Evolutionary conservation across 2,113 vertebrate genomes (phyloP), one percentile per base, ranked within the genome.

Genomic region (Peromyscus leucopus): DNA sequence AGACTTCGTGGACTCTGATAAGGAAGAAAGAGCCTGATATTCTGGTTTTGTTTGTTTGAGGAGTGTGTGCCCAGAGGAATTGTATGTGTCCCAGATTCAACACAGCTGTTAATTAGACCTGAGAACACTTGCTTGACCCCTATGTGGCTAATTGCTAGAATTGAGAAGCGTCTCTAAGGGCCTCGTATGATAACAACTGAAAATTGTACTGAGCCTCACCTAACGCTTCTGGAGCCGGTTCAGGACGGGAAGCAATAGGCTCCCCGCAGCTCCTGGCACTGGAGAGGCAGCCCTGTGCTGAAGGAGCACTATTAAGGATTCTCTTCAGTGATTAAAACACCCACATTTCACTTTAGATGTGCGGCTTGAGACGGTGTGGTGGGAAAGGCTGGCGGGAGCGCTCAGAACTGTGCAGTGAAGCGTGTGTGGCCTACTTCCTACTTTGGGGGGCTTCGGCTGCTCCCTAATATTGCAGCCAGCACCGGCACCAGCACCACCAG

Each of bases 91-190:
- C 98, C 97, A 98, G 98, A 98, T 98, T 98, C 97, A 97, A 96
- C 97, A 97, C 97, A 98, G 98, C 98, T 98, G 98, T 97, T 98
- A 98, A 98, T 98, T 98, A 97, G 98, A 98, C 97, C 97, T 95
- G 97, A 98, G 97, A 97, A 97, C 95, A 94, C 97, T 97, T 95
- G 96, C 93, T 97, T 98, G 97, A 98, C 98, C 97, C 97, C 96
- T 94, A 94, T 96, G 98, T 96, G 96, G 98, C 97, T 98, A 98
- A 97, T 98, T 98, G 97, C 97, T 98, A 96, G 97, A 97, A 97
- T 55, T 85, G 98, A 97, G 97, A 96, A 96, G 94, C 2, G 69
- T 98, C 98, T 97, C 98, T 59, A 78, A 97, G 97, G 97, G 96
- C 97, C 96, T 97, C 78, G 9, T 83, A 95, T 76, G 97, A 97